Evolutionary conservation across 2,888 invertebrate species (phyloP).

Genomic region (Melieria omissa): DNA sequence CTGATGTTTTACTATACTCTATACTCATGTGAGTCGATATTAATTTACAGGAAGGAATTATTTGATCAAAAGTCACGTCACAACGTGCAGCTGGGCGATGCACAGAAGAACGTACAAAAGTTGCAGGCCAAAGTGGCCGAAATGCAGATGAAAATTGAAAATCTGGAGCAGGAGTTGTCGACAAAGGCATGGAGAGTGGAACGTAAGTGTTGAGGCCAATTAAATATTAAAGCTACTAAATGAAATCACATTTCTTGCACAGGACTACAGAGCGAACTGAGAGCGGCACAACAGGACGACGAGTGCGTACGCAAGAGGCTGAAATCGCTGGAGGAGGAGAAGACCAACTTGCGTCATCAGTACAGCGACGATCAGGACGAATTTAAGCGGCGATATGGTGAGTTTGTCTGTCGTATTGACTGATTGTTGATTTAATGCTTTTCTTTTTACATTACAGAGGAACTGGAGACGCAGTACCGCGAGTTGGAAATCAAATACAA

Average conservation of each 20-base stretch:
- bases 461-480: constrained; percentile 68
- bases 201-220: constrained; percentile 53
- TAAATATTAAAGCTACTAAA: not conserved
- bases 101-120: constrained; percentile 60
- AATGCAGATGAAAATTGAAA: constrained; percentile 63
- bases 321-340: constrained; percentile 64
- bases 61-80: constrained; percentile 60
- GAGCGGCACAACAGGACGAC: constrained; percentile 64
- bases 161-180: constrained; percentile 63
- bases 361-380: constrained; percentile 64
- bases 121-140: constrained; percentile 61
- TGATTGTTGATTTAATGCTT: not conserved
- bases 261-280: constrained; percentile 66
- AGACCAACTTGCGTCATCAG: constrained; percentile 60
- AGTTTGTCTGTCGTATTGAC: constrained; percentile 8
- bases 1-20: not conserved
- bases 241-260: constrained; percentile 1
- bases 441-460: constrained; percentile 50
- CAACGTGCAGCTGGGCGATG: constrained; percentile 64
- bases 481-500: constrained; percentile 69
- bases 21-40: not conserved
- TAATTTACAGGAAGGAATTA: constrained; percentile 63
- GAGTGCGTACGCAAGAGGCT: constrained; percentile 65
- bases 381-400: constrained; percentile 62
- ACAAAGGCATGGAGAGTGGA: constrained; percentile 66